phyloP scores from a whole-genome alignment of 2,113 vertebrate genomes.

The Serinus canaria region DNA sequence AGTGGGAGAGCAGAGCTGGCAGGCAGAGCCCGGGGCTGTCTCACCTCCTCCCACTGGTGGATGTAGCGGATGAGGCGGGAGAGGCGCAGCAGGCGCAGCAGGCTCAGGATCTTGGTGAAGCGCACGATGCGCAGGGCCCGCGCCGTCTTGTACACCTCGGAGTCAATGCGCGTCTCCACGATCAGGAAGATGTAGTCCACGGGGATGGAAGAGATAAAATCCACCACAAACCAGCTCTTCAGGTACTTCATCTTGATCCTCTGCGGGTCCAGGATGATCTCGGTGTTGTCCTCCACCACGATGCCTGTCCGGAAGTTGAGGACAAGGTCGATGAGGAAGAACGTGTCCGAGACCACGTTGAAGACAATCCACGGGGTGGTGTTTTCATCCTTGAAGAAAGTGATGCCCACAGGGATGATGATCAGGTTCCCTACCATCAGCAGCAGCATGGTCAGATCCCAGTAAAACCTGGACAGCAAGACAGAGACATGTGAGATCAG shows the following conservation, averaged over 20 bases:
- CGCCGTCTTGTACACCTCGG: conserved; percentile 98
- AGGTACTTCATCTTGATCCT: conserved; percentile 98
- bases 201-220: conserved; percentile 98
- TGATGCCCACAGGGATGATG: conserved; percentile 99
- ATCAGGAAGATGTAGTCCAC: conserved; percentile 99
- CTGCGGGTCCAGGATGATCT: conserved; percentile 96
- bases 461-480: conserved; percentile 90
- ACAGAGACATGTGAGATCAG: conserved; percentile 60
- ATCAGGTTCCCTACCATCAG: conserved; percentile 99
- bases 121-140: conserved; percentile 94
- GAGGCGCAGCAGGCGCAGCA: conserved; percentile 90
- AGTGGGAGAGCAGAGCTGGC: background rate
- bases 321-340: conserved; percentile 98
- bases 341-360: conserved; percentile 97
- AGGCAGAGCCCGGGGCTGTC: background rate
- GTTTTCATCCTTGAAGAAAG: conserved; percentile 99
- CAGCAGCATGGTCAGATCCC: conserved; percentile 98
- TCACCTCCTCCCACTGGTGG: conserved; percentile 99
- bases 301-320: conserved; percentile 99
- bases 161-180: conserved; percentile 97
- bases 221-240: conserved; percentile 97
- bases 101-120: conserved; percentile 98
- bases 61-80: conserved; percentile 98
- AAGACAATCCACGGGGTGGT: conserved; percentile 98
- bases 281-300: conserved; percentile 97